Conservation (phyloP, 2,113 vertebrate species). For the Accipiter virgatus region DNA sequence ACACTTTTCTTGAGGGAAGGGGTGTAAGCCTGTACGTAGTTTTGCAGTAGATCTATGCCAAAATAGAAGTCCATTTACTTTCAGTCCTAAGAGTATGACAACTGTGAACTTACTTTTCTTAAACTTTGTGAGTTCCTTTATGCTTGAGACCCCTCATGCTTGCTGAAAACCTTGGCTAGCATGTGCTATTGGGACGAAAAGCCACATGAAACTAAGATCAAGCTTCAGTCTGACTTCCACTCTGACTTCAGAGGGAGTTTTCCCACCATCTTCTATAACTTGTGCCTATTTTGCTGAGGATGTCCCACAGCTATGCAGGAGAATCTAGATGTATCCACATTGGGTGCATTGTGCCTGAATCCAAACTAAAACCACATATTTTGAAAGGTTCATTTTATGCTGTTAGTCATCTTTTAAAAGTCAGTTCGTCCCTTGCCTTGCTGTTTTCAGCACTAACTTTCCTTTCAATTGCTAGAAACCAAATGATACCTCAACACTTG, state of each 20-base stretch:
- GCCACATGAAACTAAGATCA: rapidly evolving
- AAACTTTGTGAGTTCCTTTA: not conserved
- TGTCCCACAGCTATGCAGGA: not conserved
- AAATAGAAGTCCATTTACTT: not conserved
- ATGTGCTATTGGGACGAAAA: not conserved
- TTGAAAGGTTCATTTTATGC: not conserved
- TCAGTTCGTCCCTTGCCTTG: not conserved
- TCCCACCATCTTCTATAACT: not conserved
- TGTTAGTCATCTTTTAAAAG: not conserved
- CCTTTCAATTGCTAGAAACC: not conserved
- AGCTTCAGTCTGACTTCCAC: not conserved
- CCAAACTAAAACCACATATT: not conserved
- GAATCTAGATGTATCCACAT: not conserved
- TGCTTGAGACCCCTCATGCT: rapidly evolving
- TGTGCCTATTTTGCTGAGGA: not conserved
- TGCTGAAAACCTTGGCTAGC: not conserved
- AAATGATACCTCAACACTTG: not conserved
- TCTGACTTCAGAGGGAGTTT: not conserved
- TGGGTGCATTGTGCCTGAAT: not conserved
- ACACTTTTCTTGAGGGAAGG: not conserved
- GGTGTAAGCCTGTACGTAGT: not conserved
- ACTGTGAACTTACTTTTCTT: not conserved
- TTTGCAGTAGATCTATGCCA: not conserved
- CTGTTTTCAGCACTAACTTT: not conserved
- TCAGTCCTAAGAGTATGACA: not conserved